Base-by-base conservation (phyloP, 1,140 invertebrate species). In the Battus philenor region DNA sequence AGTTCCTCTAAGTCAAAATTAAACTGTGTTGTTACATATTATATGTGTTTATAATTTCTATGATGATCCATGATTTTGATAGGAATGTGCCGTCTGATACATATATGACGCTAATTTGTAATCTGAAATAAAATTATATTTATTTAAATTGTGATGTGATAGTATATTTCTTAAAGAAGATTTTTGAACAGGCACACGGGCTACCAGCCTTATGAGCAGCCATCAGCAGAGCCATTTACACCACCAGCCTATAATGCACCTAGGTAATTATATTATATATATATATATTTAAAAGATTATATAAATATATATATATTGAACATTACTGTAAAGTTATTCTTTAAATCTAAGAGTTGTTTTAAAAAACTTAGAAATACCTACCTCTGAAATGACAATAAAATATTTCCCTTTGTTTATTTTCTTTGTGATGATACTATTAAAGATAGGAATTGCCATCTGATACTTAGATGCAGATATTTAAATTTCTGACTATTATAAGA, bases 61-160 rank as follows among this genome's bases (percentile, higher is more conserved):
- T 84, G 80, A 84, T 84, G 77, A 84, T 62, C 80, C 74, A 59
- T 50, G 52, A 65, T 60, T 65, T 66, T 58, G 80, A 84, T 81
- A 84, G 80, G 80, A 84, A 84, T 84, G 80, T 84, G 80, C 80
- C 77, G 77, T 84, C 80, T 84, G 75, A 84, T 73, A 84, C 77
- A 80, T 33, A 80, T 18, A 68, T 84, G 80, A 84, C 77, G 80
- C 66, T 73, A 68, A 38, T 41, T 20, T 39, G 29, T 15, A 30
- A 26, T 26, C 54, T 58, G 54, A 57, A n/a, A 38, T 2, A 39
- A 15, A 8, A 18, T 18, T 15, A 18, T 10, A 3, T 10, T 17
- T 7, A 8, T 15, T 38, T 5, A 17, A 18, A 9, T 16, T 9
- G 9, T 20, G 2, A 20, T 3, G 18, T 20, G 18, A 2, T 20